Evolutionary conservation across 1,140 invertebrate genomes (phyloP).

Genomic region (Nasonia giraulti): DNA sequence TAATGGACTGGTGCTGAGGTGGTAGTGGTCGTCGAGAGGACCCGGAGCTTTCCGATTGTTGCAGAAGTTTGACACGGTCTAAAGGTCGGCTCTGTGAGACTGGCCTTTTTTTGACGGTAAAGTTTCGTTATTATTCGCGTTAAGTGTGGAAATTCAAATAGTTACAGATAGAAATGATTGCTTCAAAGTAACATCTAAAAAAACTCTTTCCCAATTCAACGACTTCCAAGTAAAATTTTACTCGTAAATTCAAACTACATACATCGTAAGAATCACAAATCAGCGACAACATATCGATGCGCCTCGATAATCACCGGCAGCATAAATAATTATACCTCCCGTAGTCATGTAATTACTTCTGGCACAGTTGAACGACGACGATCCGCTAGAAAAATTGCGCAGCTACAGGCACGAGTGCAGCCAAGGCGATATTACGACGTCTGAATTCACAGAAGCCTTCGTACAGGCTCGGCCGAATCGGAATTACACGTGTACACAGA

Average conservation of each 20-base stretch:
- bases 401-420: neutral
- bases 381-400: slow-evolving; percentile 33
- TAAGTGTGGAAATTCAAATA: no score
- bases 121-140: no score
- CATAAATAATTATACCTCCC: neutral
- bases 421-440: neutral
- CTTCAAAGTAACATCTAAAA: no score
- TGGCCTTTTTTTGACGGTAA: no score
- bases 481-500: slow-evolving; percentile 5
- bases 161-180: no score
- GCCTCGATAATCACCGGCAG: neutral
- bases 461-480: neutral
- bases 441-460: neutral
- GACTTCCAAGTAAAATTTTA: no score
- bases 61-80: no score
- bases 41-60: neutral
- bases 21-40: neutral
- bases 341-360: neutral
- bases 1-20: slow-evolving; percentile 9
- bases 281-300: neutral
- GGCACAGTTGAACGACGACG: neutral
- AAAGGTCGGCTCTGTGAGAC: no score
- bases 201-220: no score
- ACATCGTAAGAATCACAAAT: no score
- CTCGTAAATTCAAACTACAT: no score